Evolutionary conservation across 2,797 vertebrate genomes (phyloP), one percentile per base, ranked within the genome.

Genomic region (Tamandua tetradactyla): DNA sequence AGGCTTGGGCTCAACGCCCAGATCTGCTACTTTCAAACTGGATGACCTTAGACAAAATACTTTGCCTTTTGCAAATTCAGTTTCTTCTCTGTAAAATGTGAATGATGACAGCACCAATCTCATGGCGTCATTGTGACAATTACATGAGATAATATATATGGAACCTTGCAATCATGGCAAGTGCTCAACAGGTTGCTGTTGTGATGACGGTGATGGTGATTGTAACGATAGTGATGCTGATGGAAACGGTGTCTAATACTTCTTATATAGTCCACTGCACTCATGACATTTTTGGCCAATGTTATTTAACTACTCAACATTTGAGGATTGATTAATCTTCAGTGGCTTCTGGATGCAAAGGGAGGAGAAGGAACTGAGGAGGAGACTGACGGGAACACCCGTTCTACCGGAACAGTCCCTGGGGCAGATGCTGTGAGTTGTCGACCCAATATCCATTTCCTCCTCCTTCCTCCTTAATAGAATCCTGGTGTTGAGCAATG

Each of bases 81-180:
- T 40, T 81, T 64, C 23, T 42, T 84, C 40, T 72, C 80, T 47
- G 22, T 49, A 74, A 27, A n/a, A 2, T 64, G 42, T n/a, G 69
- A 32, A 20, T 25, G 62, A n/a, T 25, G 13, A 15, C 10, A 35
- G 30, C 12, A 12, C 6, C 12, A 7, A 0, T 55, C 18, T 55
- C 20, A 18, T 0, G 13, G 59, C 9, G 55, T 44, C 66, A n/a
- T 0, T 4, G 68, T 18, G 35, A 3, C 5, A 1, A 7, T 13
- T 1, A 18, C 5, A 0, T 9, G 83, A 62, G 82, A 68, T 0
- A 13, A 14, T n/a, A 32, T 11, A 4, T 7, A 35, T 25, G 32
- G 71, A 47, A 47, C 14, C 25, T 47, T 30, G 42, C 40, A 23
- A n/a, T 55, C 42, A 22, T 3, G 49, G 3, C 6, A 14, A 7